Percentiles rank a stretch among this genome's conserved stretches.
Conservation (phyloP, 2,797 vertebrate genomes). For the Ctenopoma multispine region DNA sequence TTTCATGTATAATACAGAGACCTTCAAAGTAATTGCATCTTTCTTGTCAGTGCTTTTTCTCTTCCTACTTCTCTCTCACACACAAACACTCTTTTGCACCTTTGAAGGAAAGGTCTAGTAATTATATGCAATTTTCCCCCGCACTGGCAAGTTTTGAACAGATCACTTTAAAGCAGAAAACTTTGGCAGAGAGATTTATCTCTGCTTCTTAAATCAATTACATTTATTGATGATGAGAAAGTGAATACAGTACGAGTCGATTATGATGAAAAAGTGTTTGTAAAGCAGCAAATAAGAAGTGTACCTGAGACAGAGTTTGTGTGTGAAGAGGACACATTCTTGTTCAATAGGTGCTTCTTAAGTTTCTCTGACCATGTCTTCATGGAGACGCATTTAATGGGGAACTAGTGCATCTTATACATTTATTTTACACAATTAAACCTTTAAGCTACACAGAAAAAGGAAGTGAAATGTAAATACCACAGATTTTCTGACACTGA, state of each 20-base stretch:
- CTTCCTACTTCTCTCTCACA: slow-evolving; percentile 24
- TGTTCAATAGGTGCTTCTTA: neutral
- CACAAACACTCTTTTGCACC: slow-evolving; percentile 36
- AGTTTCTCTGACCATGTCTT: neutral
- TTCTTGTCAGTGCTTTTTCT: slow-evolving; percentile 61
- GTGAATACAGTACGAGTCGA: slow-evolving; percentile 38
- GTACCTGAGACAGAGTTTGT: slow-evolving; percentile 9
- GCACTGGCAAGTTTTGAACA: slow-evolving; percentile 38
- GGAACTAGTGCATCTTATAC: neutral
- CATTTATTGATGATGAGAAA: slow-evolving; percentile 50
- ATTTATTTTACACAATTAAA: neutral
- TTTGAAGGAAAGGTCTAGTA: slow-evolving; percentile 57
- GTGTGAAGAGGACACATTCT: neutral
- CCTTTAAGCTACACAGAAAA: neutral
- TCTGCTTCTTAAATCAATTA: slow-evolving; percentile 38
- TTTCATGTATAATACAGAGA: slow-evolving; percentile 74
- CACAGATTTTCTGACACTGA: neutral
- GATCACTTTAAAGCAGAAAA: slow-evolving; percentile 33
- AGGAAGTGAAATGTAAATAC: no score
- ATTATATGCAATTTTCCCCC: slow-evolving; percentile 44
- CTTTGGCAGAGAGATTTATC: slow-evolving; percentile 45
- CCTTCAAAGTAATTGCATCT: slow-evolving; percentile 71
- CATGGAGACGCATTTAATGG: neutral
- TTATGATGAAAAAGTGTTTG: slow-evolving; percentile 43
- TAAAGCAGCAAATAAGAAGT: slow-evolving; percentile 24